Percentiles rank a stretch among this genome's conserved stretches.
These are phyloP conservation scores for Paracentrotus lividus DNA, from an alignment of 53 echinoderm and acorn worm species.

Conservation along the genomic window DNA sequence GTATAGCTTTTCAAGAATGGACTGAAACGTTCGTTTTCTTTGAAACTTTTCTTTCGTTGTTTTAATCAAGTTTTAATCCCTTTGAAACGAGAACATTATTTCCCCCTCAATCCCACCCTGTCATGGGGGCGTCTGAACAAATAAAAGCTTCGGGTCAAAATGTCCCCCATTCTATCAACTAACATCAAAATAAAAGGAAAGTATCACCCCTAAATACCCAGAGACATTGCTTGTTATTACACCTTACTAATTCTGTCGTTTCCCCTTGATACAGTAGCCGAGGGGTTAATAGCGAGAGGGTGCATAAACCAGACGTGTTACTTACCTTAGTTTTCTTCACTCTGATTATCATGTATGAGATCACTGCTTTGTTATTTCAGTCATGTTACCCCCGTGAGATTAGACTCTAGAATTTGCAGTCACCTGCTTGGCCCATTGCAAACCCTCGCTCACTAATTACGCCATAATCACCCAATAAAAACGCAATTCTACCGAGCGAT, in stretches of 20 bases:
- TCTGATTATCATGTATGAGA: constrained; percentile 17
- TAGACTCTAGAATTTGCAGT: constrained; percentile 32
- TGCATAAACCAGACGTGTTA: constrained; percentile 19
- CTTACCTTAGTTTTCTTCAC: constrained; percentile 26
- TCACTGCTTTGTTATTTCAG: constrained; percentile 41
- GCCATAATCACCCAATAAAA: constrained; percentile 53
- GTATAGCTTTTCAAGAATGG: neutral
- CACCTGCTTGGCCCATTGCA: constrained; percentile 39
- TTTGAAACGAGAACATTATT: constrained; percentile 26
- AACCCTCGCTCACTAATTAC: constrained; percentile 22
- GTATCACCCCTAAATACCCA: constrained; percentile 1
- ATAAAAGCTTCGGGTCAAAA: constrained; percentile 46
- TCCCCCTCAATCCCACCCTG: constrained; percentile 15
- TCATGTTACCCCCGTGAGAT: constrained; percentile 8
- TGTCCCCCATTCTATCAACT: constrained; percentile 17
- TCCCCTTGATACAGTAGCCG: constrained; percentile 28
- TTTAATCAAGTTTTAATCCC: constrained; percentile 26
- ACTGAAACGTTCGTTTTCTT: constrained; percentile 19
- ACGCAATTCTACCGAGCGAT: constrained; percentile 43
- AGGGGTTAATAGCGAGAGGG: neutral
- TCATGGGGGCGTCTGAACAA: constrained; percentile 37
- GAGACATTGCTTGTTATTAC: constrained; percentile 45
- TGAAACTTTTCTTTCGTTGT: neutral
- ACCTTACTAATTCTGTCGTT: neutral
- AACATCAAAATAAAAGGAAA: constrained; percentile 3